Evolutionary conservation across 1,140 invertebrate species (phyloP), one percentile per base, ranked within the genome.

Genomic region (Pogonognathellus flavescens): DNA sequence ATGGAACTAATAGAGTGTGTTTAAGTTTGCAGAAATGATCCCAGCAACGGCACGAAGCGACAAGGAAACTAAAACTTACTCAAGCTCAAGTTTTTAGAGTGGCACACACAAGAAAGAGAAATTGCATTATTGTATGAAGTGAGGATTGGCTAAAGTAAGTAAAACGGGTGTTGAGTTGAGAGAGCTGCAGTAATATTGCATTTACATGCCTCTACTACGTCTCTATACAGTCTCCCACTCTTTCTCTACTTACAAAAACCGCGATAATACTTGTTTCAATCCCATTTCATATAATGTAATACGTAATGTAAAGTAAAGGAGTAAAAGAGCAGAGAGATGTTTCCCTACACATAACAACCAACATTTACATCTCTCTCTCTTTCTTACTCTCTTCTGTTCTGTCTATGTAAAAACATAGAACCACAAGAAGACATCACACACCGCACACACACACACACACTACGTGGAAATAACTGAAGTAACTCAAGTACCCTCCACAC

Each of bases 41-140:
- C 3, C 10, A 49, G 70, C 70, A 41, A 76, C 70, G 70, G 70
- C 70, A 76, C 70, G 70, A 11, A 76, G n/a, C 25, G 13, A 31
- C 41, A 76, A 76, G 31, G 70, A 76, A 76, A 76, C 70, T 41
- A 76, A 76, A 76, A 49, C 70, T 25, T 50, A 76, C 2, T 49
- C 25, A n/a, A 8, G 25, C 70, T 76, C 70, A 50, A 72, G 70
- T 76, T 76, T 76, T 76, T 76, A 76, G 16, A 76, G 70, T 41
- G n/a, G 70, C 16, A 18, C 14, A n/a, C n/a, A n/a, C n/a, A n/a
- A n/a, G n/a, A 50, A 31, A 76, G 49, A 76, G 70, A 76, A 76
- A 76, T 76, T 76, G 70, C 70, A 76, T 76, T 76, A 76, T 76
- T 76, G 70, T 76, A 76, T 57, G 53, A n/a, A 57, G n/a, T 14